These are phyloP conservation scores for Adineta ricciae DNA, from an alignment of 2,888 invertebrate species.

Conservation along the genomic window DNA sequence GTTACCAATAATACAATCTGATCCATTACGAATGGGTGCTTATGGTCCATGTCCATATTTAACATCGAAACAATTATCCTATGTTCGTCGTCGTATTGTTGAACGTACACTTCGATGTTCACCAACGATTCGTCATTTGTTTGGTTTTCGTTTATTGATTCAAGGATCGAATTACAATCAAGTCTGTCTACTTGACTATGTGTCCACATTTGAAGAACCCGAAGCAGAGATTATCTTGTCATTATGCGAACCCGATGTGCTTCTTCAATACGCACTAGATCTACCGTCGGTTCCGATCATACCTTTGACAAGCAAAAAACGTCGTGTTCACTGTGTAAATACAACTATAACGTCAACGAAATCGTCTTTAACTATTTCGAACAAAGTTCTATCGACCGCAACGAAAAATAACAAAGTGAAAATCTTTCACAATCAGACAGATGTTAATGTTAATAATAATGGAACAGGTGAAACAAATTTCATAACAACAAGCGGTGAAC, in stretches of 20 bases:
- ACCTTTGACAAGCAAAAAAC: neutral
- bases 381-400: neutral
- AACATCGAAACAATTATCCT: neutral
- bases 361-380: neutral
- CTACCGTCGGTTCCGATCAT: neutral
- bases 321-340: neutral
- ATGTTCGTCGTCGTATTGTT: neutral
- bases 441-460: neutral
- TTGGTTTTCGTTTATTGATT: neutral
- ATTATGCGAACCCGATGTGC: neutral
- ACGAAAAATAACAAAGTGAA: neutral
- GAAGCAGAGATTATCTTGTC: neutral
- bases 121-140: slow-evolving; percentile 1
- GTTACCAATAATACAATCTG: neutral
- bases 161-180: neutral
- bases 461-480: neutral
- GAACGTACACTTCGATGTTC: neutral
- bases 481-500: neutral
- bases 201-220: neutral
- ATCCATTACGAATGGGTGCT: neutral
- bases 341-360: neutral
- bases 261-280: neutral
- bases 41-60: slow-evolving; percentile 17
- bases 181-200: neutral
- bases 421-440: slow-evolving; percentile 14